Evolutionary conservation across 1,140 invertebrate genomes (phyloP), one percentile per base, ranked within the genome.

Genomic region (Conus ventricosus): DNA sequence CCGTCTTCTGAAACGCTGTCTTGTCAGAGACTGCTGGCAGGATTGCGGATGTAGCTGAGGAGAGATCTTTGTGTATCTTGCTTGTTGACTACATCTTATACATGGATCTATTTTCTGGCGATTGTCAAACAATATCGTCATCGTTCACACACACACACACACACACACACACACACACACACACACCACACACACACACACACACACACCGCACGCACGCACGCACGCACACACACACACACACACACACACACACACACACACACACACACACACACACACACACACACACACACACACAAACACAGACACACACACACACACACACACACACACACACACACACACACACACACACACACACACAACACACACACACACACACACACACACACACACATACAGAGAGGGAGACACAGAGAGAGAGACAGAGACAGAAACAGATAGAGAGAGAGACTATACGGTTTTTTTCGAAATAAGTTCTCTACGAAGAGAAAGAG

Each of bases 161-260:
- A 63, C 60, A 85, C 63, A 39, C 86, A 84, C 20, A 92, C 80
- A 82, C 82, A 85, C 67, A 85, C 53, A 85, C 67, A 85, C 53
- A 85, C 60, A 63, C 53, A 85, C 67, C 67, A 63, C 53, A 63
- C 67, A 63, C 53, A 63, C 4, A 0, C 60, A 11, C 60, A 11
- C 60, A 11, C 60, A 11, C 60, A 63, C 60, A 63, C 60, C n/a
- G n/a, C n/a, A n/a, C n/a, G n/a, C n/a, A 63, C 60, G 82, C 63
- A 39, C 86, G 80, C 20, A 92, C 80, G 75, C 82, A 85, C 67
- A 85, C 53, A 85, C 67, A 85, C 53, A 85, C 60, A 63, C 53
- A 85, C n/a, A n/a, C 67, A 63, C 53, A 63, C 67, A 63, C 53
- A 63, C 4, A 0, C 60, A 11, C 60, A 11, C 60, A 11, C 60